Conservation (phyloP, 1,140 invertebrate genomes). For the Paramacrobiotus metropolitanus region DNA sequence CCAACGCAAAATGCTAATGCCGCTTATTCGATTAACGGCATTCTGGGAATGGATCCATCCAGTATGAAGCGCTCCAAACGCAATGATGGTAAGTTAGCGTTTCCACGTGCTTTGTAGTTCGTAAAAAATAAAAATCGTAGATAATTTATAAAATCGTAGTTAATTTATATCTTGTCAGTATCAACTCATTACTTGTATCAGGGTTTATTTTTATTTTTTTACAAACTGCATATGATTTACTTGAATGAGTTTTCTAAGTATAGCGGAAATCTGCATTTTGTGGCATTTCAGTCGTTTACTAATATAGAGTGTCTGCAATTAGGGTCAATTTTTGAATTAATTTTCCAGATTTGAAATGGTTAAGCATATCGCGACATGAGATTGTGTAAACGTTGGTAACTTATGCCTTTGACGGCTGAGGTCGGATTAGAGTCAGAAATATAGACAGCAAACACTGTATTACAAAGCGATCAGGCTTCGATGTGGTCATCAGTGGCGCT, state of each 20-base stretch:
- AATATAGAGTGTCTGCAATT: too few species aligned
- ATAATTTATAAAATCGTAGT: background rate
- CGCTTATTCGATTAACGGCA: slow-evolving; percentile 83
- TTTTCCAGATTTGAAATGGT: too few species aligned
- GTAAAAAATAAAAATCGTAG: background rate
- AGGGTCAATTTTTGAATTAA: too few species aligned
- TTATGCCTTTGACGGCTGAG: background rate
- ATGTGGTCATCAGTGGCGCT: background rate
- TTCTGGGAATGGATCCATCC: slow-evolving; percentile 41
- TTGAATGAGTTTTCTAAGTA: too few species aligned
- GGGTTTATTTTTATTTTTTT: background rate
- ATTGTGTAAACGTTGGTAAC: background rate
- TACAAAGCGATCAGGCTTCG: too few species aligned
- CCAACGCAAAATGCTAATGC: slow-evolving; percentile 20
- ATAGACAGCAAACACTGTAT: background rate
- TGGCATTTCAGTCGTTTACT: too few species aligned
- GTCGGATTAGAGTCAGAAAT: background rate
- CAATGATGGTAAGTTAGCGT: background rate
- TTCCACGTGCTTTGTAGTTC: background rate
- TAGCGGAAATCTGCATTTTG: too few species aligned
- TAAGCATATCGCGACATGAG: background rate
- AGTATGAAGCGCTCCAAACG: background rate
- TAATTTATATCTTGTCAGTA: background rate
- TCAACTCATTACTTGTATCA: background rate
- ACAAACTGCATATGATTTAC: background rate